Evolutionary conservation across 1,140 invertebrate species (phyloP).

Genomic region (Harpegnathos saltator): DNA sequence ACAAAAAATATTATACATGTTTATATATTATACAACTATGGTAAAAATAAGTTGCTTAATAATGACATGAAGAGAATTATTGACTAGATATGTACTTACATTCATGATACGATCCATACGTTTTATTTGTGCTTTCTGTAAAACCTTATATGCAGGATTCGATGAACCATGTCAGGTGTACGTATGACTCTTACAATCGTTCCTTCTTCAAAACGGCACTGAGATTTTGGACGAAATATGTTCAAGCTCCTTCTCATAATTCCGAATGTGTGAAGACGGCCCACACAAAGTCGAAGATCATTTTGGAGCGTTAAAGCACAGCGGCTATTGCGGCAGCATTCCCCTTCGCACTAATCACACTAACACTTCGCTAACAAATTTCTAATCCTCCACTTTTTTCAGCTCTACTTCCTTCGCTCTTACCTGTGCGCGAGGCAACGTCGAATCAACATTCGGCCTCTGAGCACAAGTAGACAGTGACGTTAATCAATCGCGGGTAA

Average conservation of each 20-base stretch:
- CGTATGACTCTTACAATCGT: slow-evolving; percentile 4
- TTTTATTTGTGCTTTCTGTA: background rate
- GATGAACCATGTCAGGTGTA: background rate
- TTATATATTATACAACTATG: background rate
- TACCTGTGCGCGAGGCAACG: slow-evolving; percentile 8
- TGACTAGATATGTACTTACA: slow-evolving; percentile 17
- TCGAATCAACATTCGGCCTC: background rate
- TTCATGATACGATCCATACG: slow-evolving; percentile 48
- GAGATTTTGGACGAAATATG: background rate
- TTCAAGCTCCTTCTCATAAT: slow-evolving; percentile 20
- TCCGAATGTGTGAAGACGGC: background rate
- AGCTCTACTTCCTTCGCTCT: background rate
- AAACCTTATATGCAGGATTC: slow-evolving; percentile 7
- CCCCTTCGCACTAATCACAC: background rate
- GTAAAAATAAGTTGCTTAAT: background rate
- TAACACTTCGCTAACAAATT: background rate
- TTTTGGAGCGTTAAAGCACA: background rate
- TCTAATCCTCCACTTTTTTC: slow-evolving; percentile 21
- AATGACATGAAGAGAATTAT: too few species aligned
- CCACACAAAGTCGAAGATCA: background rate
- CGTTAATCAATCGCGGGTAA: slow-evolving; percentile 31
- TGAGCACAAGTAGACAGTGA: background rate
- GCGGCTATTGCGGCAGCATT: background rate
- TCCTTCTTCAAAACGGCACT: background rate
- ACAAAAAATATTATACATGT: background rate